These are phyloP conservation scores for Lepidocyrtinus sp. DNA, from an alignment of 2,888 invertebrate genomes.

Conservation along the genomic window DNA sequence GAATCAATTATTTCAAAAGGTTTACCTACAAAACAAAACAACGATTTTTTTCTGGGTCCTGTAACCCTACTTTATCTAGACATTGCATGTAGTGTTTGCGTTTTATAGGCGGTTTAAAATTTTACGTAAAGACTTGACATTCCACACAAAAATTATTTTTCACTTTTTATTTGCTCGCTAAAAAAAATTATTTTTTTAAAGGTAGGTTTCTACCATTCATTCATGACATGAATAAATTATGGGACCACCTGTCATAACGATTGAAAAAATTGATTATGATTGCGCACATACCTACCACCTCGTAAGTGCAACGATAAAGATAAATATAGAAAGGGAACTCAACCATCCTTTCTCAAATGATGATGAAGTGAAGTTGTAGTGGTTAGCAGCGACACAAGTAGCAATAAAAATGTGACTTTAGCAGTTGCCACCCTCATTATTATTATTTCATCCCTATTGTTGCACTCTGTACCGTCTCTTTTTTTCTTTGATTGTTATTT, in stretches of 20 bases:
- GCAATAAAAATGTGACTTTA: conserved; percentile 21
- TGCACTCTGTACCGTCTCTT: not conserved
- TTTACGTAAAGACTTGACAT: not conserved
- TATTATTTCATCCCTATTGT: conserved; percentile 8
- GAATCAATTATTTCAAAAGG: conserved; percentile 55
- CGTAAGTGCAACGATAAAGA: not conserved
- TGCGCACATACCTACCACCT: not conserved
- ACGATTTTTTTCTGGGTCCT: conserved; percentile 13
- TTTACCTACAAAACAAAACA: conserved; percentile 42
- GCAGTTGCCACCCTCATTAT: conserved; percentile 27
- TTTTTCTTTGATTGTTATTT: not conserved
- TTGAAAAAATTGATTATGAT: conserved; percentile 47
- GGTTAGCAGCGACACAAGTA: conserved; percentile 18
- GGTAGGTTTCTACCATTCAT: conserved; percentile 17
- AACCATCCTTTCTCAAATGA: not conserved
- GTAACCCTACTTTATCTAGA: no score
- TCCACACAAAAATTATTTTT: conserved; percentile 31
- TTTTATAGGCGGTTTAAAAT: no score
- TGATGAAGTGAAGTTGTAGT: conserved; percentile 4
- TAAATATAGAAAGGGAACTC: not conserved
- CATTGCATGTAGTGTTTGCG: no score
- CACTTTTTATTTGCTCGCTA: conserved; percentile 18
- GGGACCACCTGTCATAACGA: conserved; percentile 58
- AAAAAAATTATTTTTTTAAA: conserved; percentile 22
- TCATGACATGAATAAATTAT: conserved; percentile 55